Evolutionary conservation across 2,888 invertebrate species (phyloP).

Genomic region (Ochropacha duplaris): DNA sequence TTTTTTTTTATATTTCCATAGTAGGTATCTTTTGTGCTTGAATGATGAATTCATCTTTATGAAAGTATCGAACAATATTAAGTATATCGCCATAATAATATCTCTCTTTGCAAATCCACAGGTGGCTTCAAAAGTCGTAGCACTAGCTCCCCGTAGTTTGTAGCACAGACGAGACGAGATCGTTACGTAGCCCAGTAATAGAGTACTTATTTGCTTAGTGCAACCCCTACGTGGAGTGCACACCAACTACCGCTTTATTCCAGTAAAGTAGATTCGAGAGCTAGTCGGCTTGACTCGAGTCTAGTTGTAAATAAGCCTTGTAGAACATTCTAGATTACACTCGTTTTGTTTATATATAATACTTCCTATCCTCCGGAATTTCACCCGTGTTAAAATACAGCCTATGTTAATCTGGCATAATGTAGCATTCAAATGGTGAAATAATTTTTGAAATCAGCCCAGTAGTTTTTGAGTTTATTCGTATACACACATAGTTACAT

Average conservation of each 20-base stretch:
- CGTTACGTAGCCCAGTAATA: constrained; percentile 17
- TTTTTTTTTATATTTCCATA: too few relatives aligned
- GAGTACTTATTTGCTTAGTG: constrained; percentile 22
- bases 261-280: constrained; percentile 1
- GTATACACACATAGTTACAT: too few relatives aligned
- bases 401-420: too few relatives aligned
- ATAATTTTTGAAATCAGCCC: too few relatives aligned
- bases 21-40: too few relatives aligned
- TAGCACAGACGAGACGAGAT: constrained; percentile 13
- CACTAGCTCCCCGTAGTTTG: background rate
- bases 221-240: constrained; percentile 16
- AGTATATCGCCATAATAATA: background rate
- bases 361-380: too few relatives aligned
- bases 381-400: too few relatives aligned
- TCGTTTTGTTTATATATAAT: background rate
- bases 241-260: constrained; percentile 17
- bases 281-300: background rate
- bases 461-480: too few relatives aligned
- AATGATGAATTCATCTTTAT: too few relatives aligned
- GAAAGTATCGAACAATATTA: background rate
- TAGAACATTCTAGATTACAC: background rate
- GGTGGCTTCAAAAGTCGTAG: background rate
- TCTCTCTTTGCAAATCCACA: constrained; percentile 1
- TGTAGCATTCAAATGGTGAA: too few relatives aligned
- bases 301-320: background rate